Evolutionary conservation across 1,140 invertebrate genomes (phyloP).

Genomic region (Ceratosolen solmsi): DNA sequence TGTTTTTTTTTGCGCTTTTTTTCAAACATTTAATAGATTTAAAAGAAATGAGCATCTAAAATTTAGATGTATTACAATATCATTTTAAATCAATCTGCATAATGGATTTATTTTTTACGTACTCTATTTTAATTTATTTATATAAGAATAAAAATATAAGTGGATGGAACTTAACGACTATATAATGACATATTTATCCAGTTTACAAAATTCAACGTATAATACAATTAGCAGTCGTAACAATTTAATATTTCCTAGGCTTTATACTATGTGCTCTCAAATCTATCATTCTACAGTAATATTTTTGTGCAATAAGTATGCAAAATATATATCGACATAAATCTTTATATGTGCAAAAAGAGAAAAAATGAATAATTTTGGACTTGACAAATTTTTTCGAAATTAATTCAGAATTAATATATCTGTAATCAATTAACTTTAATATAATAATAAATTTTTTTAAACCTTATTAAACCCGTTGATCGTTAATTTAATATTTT

Average conservation of each 20-base stretch:
- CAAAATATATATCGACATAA: slow-evolving; percentile 25
- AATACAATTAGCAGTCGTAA: slow-evolving; percentile 62
- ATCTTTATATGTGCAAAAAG: slow-evolving; percentile 18
- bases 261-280: slow-evolving; percentile 51
- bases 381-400: slow-evolving; percentile 42
- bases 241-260: slow-evolving; percentile 57
- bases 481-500: too few species aligned
- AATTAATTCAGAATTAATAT: too few species aligned
- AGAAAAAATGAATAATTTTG: slow-evolving; percentile 31
- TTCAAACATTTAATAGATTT: slow-evolving; percentile 39
- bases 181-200: slow-evolving; percentile 49
- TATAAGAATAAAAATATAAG: slow-evolving; percentile 37
- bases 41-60: slow-evolving; percentile 40
- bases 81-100: slow-evolving; percentile 25
- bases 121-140: slow-evolving; percentile 27
- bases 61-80: slow-evolving; percentile 31
- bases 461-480: too few species aligned
- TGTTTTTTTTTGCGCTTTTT: slow-evolving; percentile 37
- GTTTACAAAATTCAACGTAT: slow-evolving; percentile 50
- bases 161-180: slow-evolving; percentile 44
- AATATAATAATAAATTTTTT: too few species aligned
- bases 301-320: slow-evolving; percentile 41
- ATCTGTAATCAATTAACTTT: too few species aligned
- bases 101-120: slow-evolving; percentile 22
- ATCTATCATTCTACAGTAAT: slow-evolving; percentile 46